Percentiles rank a stretch among this genome's conserved stretches.
Conservation (phyloP, 2,113 vertebrate genomes). For the Dicentrarchus labrax region DNA sequence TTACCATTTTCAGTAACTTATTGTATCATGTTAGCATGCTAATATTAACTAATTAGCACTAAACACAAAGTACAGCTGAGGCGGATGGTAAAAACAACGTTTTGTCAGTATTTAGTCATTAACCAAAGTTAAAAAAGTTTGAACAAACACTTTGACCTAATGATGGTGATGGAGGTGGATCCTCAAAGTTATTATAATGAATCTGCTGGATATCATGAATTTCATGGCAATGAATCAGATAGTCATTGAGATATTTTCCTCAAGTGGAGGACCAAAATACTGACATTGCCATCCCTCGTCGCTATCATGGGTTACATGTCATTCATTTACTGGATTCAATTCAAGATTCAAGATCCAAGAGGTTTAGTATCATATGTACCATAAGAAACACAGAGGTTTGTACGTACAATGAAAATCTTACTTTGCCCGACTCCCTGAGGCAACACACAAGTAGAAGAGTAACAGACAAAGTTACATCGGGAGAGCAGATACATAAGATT, state of each 20-base stretch:
- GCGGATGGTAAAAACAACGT: neutral
- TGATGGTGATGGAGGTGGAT: neutral
- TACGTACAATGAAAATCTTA: no score
- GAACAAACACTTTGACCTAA: no score
- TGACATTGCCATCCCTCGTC: neutral
- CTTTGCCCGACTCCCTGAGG: no score
- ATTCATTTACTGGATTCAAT: neutral
- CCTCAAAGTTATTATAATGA: neutral
- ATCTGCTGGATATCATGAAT: neutral
- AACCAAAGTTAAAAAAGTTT: neutral
- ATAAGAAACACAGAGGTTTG: no score
- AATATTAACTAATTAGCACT: no score
- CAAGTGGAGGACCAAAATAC: neutral
- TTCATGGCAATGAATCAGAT: neutral
- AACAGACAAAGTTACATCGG: no score
- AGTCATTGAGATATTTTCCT: neutral
- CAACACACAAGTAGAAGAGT: no score
- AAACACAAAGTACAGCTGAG: neutral
- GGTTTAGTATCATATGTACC: no score
- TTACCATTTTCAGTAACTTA: no score
- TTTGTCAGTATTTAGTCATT: neutral
- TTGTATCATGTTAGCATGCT: no score
- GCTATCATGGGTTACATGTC: neutral
- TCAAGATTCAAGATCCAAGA: no score
- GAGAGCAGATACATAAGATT: neutral